Conservation (phyloP, 2,113 vertebrate genomes). For the Lamprotornis superbus region DNA sequence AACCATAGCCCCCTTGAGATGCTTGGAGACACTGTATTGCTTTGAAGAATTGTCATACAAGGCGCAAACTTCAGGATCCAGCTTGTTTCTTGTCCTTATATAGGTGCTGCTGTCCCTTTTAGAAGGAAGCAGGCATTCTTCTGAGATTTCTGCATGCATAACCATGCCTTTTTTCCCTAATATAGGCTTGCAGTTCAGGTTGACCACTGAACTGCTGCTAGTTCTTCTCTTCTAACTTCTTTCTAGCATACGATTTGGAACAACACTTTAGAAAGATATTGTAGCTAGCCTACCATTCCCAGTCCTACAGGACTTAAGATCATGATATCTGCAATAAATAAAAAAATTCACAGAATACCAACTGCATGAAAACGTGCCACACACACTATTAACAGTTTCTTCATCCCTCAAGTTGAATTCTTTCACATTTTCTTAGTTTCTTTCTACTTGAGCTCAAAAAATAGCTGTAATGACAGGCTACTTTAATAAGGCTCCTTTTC, state of each 20-base stretch:
- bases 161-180: background rate
- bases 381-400: background rate
- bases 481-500: background rate
- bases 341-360: background rate
- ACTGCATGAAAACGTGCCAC: background rate
- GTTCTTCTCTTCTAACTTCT: background rate
- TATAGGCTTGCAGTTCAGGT: background rate
- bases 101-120: background rate
- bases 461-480: background rate
- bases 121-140: background rate
- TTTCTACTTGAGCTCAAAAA: background rate
- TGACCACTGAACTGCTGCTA: background rate
- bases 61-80: background rate
- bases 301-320: background rate
- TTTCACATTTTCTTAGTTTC: background rate
- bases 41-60: background rate
- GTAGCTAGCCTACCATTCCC: background rate
- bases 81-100: background rate
- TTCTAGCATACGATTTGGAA: background rate
- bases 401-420: background rate
- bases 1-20: background rate
- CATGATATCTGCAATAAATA: background rate
- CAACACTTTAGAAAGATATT: background rate
- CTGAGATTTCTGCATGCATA: background rate
- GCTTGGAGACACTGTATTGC: background rate